Evolutionary conservation across 2,888 invertebrate genomes (phyloP), one percentile per base, ranked within the genome.

Genomic region (Isoperla grammatica): DNA sequence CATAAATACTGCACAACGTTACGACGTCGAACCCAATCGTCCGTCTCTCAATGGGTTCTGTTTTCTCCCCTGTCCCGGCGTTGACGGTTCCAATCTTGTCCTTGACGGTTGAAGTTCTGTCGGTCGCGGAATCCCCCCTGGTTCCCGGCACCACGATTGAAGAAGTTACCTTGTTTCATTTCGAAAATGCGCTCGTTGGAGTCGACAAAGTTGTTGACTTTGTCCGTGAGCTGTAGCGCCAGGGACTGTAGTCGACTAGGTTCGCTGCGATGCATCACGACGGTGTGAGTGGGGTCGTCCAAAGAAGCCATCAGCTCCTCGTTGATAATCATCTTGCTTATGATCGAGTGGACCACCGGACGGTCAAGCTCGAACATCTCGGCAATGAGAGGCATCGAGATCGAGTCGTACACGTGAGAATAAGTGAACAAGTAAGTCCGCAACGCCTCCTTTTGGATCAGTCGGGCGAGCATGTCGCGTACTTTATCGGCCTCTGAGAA

Each of bases 301-400:
- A 99, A 78, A 1, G 97, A 97, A 0, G 98, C 98, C 89, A 92
- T 92, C 19, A 95, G 78, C 72, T 95, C 95, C 72, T 94, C 94
- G 70, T 97, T 97, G 68, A 99, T 97, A 64, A 99, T 99, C 99
- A 99, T 99, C 79, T 99, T 99, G 69, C 96, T 96, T 68, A 98
- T 95, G 56, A 89, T 87, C n/a, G 94, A 94, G 76, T 95, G 93
- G 1, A 95, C 94, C 59, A 88, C 83, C 17, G 88, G 78, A 63
- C 88, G 84, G 0, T 92, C 90, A 72, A 99, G 74, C 71, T 97
- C 90, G 74, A 98, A 99, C 94, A 97, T 96, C 67, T 92, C 87
- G 0, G 95, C 88, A 65, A 99, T 78, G 1, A 89, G 91, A 6
- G 87, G 84, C 73, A 99, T 88, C 1, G 95, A 95, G 57, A 99